Evolutionary conservation across 2,113 vertebrate genomes (phyloP).

Genomic region (Glareola pratincola): DNA sequence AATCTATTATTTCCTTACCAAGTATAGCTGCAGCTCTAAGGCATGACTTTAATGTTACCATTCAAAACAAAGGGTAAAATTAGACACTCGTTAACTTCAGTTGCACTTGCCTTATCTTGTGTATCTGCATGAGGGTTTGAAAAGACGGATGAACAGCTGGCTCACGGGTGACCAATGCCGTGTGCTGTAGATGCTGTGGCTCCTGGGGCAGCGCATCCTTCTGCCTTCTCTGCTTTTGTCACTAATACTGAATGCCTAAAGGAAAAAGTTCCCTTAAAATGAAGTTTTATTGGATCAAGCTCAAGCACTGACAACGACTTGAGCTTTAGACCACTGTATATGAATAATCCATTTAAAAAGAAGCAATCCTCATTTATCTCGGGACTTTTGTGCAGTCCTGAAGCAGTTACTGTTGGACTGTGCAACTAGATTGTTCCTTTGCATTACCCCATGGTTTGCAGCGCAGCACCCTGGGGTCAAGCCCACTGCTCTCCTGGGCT

Average conservation of each 20-base stretch:
- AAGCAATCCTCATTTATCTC: accelerated
- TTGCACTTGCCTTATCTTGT: not conserved
- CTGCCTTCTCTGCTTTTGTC: not conserved
- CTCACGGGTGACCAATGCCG: not conserved
- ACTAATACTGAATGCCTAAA: accelerated
- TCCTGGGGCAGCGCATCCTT: not conserved
- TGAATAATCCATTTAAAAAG: not conserved
- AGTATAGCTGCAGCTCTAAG: not conserved
- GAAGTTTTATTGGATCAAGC: accelerated
- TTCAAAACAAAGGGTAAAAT: not conserved
- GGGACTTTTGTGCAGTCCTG: accelerated
- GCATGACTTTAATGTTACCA: not conserved
- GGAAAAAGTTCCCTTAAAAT: not conserved
- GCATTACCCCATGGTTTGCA: not conserved
- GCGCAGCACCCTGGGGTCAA: not conserved
- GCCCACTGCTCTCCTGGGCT: accelerated
- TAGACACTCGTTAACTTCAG: not conserved
- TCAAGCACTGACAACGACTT: not conserved
- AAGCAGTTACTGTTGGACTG: not conserved
- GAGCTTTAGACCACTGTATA: not conserved
- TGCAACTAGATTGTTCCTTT: not conserved
- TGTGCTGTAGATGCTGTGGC: not conserved
- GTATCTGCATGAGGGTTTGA: not conserved
- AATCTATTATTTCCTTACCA: not conserved
- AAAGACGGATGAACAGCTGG: not conserved